Conservation (phyloP, 2,888 invertebrate genomes). For the Seira sanloemensis region DNA sequence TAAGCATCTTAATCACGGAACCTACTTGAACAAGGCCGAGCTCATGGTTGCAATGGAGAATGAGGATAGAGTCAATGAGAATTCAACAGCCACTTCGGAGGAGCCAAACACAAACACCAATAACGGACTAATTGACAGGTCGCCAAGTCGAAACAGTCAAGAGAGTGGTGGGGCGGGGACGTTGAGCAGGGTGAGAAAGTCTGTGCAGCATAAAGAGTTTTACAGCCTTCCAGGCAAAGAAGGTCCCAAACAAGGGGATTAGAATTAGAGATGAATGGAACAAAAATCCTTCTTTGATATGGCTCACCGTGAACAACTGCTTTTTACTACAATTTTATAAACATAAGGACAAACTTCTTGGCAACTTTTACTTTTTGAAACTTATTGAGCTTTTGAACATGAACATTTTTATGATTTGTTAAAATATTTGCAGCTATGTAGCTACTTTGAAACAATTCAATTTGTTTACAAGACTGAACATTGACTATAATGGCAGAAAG, state of each 20-base stretch:
- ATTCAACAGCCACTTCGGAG: background rate
- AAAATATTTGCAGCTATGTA: no score
- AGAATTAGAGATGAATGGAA: no score
- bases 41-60: constrained; percentile 58
- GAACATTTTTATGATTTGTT: no score
- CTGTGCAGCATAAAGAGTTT: constrained; percentile 64
- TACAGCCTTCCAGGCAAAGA: constrained; percentile 66
- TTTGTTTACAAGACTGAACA: no score
- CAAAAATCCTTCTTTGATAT: constrained; percentile 29
- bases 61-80: constrained; percentile 52
- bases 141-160: constrained; percentile 51
- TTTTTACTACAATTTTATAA: constrained; percentile 6
- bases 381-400: no score
- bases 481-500: no score
- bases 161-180: constrained; percentile 52
- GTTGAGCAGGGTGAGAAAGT: constrained; percentile 25
- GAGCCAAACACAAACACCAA: background rate
- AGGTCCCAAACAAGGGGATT: constrained; percentile 30
- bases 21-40: constrained; percentile 67
- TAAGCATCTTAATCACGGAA: constrained; percentile 44
- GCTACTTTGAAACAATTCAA: no score
- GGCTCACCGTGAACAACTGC: no score
- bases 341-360: background rate
- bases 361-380: background rate
- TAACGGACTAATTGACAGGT: constrained; percentile 8